A percentile compares a stretch with the other conserved stretches of the same genome.
Conservation (phyloP, 2,888 invertebrate species). For the Callinectes sapidus region DNA sequence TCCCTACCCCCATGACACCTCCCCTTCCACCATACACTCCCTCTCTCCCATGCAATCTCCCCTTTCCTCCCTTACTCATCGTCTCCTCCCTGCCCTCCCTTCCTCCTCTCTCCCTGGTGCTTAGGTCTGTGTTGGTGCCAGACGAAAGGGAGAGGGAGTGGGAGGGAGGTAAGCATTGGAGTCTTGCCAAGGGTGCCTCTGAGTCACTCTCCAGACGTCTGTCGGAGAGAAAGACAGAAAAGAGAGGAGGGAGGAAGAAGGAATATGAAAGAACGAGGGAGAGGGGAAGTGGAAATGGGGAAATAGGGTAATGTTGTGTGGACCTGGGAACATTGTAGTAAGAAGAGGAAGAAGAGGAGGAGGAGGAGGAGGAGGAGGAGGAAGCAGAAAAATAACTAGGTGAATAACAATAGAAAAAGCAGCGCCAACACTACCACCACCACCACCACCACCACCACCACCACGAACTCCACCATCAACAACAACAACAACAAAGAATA, state of each 20-base stretch:
- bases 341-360: no score
- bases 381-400: no score
- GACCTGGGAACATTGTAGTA: not conserved
- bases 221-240: not conserved
- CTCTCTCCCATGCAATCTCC: not conserved
- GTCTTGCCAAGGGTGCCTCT: not conserved
- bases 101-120: not conserved
- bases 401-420: no score
- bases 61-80: constrained; percentile 1
- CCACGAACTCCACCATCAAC: not conserved
- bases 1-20: not conserved
- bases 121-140: constrained; percentile 13
- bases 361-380: no score
- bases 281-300: not conserved
- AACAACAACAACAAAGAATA: not conserved
- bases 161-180: not conserved
- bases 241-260: not conserved
- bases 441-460: no score
- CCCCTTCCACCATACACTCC: not conserved
- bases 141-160: not conserved
- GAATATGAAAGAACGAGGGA: not conserved
- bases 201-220: constrained; percentile 25
- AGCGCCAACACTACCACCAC: no score
- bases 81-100: not conserved
- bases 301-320: not conserved